phyloP scores from a whole-genome alignment of 2,797 vertebrate genomes.

The Pachyuromys duprasi region DNA sequence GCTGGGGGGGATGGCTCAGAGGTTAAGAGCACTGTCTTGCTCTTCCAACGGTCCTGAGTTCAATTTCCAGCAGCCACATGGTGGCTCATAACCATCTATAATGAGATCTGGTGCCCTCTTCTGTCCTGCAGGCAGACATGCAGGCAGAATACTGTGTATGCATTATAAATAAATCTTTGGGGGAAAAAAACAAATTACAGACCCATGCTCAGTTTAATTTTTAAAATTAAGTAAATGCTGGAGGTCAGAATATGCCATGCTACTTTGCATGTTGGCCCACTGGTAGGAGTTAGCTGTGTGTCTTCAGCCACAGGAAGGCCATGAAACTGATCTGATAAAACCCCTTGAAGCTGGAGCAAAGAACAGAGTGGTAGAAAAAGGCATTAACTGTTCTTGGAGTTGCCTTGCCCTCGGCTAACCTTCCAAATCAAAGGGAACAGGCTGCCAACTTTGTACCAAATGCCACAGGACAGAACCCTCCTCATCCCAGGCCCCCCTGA shows the following conservation, averaged over 20 bases:
- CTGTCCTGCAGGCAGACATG: too few species aligned
- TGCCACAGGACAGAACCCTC: neutral
- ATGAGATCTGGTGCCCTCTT: too few species aligned
- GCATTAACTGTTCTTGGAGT: neutral
- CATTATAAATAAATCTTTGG: too few species aligned
- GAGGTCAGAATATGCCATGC: neutral
- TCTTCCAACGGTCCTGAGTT: too few species aligned
- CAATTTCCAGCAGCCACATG: too few species aligned
- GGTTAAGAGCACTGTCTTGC: too few species aligned
- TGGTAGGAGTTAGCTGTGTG: neutral
- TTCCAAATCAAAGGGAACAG: neutral
- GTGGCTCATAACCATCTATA: too few species aligned
- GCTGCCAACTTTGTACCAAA: neutral
- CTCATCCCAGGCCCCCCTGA: neutral
- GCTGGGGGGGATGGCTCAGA: too few species aligned
- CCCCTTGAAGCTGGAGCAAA: neutral
- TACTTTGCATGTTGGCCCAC: neutral
- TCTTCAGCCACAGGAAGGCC: neutral
- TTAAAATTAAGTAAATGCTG: neutral
- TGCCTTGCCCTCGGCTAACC: neutral
- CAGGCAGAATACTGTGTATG: too few species aligned
- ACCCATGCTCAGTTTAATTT: neutral
- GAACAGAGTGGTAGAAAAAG: neutral
- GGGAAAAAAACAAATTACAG: neutral
- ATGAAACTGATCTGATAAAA: neutral